These are phyloP conservation scores for Anguilla japonica DNA, from an alignment of 2,113 vertebrate genomes.

Conservation along the genomic window DNA sequence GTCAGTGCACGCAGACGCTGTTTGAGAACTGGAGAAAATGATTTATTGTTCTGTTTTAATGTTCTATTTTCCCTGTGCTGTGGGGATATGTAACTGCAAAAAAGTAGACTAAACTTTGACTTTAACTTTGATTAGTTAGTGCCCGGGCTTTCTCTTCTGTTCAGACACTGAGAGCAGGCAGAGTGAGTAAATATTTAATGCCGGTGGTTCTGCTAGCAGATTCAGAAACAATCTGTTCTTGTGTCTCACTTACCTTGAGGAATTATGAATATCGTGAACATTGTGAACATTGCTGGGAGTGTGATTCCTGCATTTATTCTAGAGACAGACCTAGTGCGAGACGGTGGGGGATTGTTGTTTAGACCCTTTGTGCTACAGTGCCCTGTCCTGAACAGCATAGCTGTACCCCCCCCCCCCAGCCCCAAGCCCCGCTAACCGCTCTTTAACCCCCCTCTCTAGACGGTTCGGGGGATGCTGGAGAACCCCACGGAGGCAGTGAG, in stretches of 20 bases:
- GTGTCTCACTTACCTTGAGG: background rate
- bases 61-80: background rate
- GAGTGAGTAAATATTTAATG: constrained; percentile 10
- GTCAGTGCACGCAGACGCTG: too few species aligned
- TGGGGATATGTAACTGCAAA: background rate
- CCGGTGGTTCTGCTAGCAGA: background rate
- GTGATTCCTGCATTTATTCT: background rate
- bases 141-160: background rate
- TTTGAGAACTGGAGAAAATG: too few species aligned
- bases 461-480: constrained; percentile 89
- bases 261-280: background rate
- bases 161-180: background rate
- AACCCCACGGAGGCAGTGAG: constrained; percentile 90
- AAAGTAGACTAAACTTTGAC: background rate
- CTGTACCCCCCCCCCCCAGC: background rate
- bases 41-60: too few species aligned
- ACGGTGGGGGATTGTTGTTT: background rate
- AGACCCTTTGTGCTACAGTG: background rate
- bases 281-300: background rate
- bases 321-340: background rate
- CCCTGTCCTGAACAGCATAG: background rate
- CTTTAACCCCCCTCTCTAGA: constrained; percentile 64
- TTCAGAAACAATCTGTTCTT: background rate
- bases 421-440: background rate
- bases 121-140: too few species aligned